Percentiles rank a stretch among this genome's conserved stretches.
phyloP scores from a whole-genome alignment of 2,888 invertebrate species.

The Drosophila anomelani region DNA sequence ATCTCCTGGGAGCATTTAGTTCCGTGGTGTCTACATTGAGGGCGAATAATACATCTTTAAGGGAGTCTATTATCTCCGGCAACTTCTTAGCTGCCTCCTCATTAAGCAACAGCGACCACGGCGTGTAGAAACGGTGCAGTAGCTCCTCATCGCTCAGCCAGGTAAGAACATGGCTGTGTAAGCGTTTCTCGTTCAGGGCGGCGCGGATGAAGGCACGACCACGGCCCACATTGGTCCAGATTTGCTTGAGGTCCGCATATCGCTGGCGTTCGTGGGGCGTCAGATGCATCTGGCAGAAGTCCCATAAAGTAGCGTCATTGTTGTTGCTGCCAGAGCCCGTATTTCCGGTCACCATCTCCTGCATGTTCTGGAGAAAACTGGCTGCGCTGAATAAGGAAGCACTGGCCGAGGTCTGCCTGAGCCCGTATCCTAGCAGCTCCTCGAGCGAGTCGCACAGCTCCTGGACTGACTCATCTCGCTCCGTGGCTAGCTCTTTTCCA shows the following conservation, averaged over 20 bases:
- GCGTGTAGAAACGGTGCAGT: slow-evolving; percentile 91
- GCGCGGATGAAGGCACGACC: slow-evolving; percentile 94
- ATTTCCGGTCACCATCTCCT: slow-evolving; percentile 87
- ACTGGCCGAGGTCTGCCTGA: slow-evolving; percentile 86
- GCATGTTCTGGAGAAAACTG: slow-evolving; percentile 88
- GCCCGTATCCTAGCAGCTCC: slow-evolving; percentile 91
- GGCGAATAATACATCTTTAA: slow-evolving; percentile 96
- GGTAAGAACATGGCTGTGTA: slow-evolving; percentile 92
- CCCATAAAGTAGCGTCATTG: slow-evolving; percentile 89
- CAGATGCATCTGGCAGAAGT: slow-evolving; percentile 91
- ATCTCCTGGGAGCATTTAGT: slow-evolving; percentile 86
- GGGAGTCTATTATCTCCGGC: slow-evolving; percentile 94
- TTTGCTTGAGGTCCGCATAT: slow-evolving; percentile 89
- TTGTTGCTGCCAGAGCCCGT: slow-evolving; percentile 27
- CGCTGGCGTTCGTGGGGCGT: slow-evolving; percentile 95
- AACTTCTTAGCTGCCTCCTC: slow-evolving; percentile 91
- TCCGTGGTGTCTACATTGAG: slow-evolving; percentile 95
- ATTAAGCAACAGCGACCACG: slow-evolving; percentile 93
- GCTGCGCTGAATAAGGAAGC: slow-evolving; percentile 65
- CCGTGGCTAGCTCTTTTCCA: slow-evolving; percentile 95
- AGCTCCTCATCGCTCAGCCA: slow-evolving; percentile 88
- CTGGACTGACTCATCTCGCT: slow-evolving; percentile 88
- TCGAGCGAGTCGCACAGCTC: slow-evolving; percentile 91
- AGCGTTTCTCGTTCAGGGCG: slow-evolving; percentile 94
- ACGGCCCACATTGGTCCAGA: slow-evolving; percentile 88